phyloP scores from a whole-genome alignment of 1,140 invertebrate species.

The Heliconius hermathena region DNA sequence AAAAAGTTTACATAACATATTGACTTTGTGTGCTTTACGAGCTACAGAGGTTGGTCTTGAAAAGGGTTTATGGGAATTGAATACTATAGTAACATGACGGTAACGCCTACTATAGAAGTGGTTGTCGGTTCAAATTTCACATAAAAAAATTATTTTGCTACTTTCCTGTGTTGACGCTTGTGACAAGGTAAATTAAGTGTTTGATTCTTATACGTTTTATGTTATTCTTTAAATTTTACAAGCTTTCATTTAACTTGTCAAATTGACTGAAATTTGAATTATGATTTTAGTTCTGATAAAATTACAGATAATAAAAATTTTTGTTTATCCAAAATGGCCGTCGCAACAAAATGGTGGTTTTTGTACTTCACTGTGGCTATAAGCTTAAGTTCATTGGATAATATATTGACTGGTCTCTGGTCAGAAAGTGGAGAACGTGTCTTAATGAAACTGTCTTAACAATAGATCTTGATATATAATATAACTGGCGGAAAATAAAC shows the following conservation, averaged over 20 bases:
- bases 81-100: background rate
- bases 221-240: too few species aligned
- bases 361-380: too few species aligned
- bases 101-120: background rate
- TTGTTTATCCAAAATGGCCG: too few species aligned
- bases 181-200: background rate
- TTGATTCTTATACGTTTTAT: background rate
- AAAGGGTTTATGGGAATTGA: constrained; percentile 1
- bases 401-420: too few species aligned
- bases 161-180: background rate
- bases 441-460: background rate
- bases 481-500: background rate
- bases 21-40: constrained; percentile 5
- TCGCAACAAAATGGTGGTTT: too few species aligned
- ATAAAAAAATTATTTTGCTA: background rate
- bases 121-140: background rate
- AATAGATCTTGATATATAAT: background rate
- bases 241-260: too few species aligned
- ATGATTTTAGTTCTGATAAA: too few species aligned
- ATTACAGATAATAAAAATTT: too few species aligned
- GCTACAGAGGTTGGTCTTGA: background rate
- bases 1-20: constrained; percentile 2
- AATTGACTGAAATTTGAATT: too few species aligned
- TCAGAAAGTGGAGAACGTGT: too few species aligned
- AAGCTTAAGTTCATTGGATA: too few species aligned